Evolutionary conservation across 2,797 vertebrate species (phyloP).

Genomic region (Chromis chromis): DNA sequence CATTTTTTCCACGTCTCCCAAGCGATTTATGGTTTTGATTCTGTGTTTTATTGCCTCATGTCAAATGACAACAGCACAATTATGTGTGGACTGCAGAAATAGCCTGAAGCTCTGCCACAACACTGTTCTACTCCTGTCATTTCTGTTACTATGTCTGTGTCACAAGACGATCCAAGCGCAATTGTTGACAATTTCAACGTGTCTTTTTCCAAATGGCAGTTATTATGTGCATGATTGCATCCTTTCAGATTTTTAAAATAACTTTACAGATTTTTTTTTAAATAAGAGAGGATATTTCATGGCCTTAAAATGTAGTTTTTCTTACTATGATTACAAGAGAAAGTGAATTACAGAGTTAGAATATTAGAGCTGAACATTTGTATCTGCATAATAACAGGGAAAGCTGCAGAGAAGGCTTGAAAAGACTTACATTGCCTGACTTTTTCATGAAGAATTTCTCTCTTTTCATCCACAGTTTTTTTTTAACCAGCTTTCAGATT

Average conservation of each 20-base stretch:
- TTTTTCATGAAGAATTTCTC: constrained; percentile 12
- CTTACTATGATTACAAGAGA: constrained; percentile 15
- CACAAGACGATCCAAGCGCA: constrained; percentile 17
- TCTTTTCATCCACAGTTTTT: neutral
- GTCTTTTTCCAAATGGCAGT: constrained; percentile 8
- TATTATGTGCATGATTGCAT: constrained; percentile 29
- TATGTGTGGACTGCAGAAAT: constrained; percentile 19
- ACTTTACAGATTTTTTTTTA: neutral
- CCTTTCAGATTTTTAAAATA: constrained; percentile 15
- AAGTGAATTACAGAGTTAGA: neutral
- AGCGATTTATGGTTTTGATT: neutral
- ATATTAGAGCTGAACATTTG: constrained; percentile 5
- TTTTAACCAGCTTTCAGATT: neutral
- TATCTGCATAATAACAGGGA: constrained; percentile 7
- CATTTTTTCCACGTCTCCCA: neutral
- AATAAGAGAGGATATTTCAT: constrained; percentile 12
- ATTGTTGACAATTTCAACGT: constrained; percentile 11
- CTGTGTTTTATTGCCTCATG: constrained; percentile 1
- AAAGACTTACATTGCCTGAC: neutral
- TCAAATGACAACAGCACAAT: constrained; percentile 24
- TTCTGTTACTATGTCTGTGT: constrained; percentile 12
- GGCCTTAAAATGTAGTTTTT: neutral
- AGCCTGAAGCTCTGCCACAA: neutral
- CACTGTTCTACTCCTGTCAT: constrained; percentile 9
- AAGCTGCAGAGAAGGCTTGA: neutral